Base-by-base conservation (phyloP, 2,113 vertebrate genomes). In the Poecilia latipinna region DNA sequence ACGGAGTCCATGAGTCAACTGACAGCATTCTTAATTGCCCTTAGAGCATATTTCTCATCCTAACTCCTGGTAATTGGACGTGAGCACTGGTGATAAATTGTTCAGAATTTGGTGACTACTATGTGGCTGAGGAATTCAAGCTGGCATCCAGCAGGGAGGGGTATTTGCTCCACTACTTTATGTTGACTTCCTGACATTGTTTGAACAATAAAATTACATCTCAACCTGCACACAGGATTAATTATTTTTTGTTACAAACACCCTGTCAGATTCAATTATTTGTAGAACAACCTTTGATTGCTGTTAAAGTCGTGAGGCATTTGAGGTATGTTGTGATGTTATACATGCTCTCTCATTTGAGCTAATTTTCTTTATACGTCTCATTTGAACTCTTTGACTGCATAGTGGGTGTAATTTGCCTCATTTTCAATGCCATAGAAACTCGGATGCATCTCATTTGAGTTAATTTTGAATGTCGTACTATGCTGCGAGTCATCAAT, bases 71-170 rank as follows among this genome's bases (percentile, higher is more conserved):
- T 88, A 86, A 91, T 89, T 89, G 89, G 89, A 91, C 85, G 62
- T 86, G 79, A 91, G 79, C 76, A 67, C 70, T n/a, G 65, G 84
- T 89, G 88, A 92, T 90, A 81, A 91, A 91, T 90, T 78, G 82
- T 81, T 62, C 37, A 1, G 86, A 80, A 89, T 88, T 85, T 80
- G 79, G 76, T 80, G 84, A 83, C 65, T 72, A 69, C 75, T 81
- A 39, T 29, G 73, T 70, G 72, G 77, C 77, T 65, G 82, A 81
- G 64, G 79, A 84, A 89, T 84, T 62, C 85, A 77, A 83, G 83
- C 72, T 79, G 80, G 69, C 85, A 69, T 71, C 64, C 22, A 8
- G 32, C 39, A 4, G 13, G 68, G 75, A 70, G 8, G 51, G 32
- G 42, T 67, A 62, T 60, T 69, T 54, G 32, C 28, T n/a, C 13